These are phyloP conservation scores for Alouatta palliata DNA, from an alignment of 2,113 vertebrate genomes.

Conservation along the genomic window DNA sequence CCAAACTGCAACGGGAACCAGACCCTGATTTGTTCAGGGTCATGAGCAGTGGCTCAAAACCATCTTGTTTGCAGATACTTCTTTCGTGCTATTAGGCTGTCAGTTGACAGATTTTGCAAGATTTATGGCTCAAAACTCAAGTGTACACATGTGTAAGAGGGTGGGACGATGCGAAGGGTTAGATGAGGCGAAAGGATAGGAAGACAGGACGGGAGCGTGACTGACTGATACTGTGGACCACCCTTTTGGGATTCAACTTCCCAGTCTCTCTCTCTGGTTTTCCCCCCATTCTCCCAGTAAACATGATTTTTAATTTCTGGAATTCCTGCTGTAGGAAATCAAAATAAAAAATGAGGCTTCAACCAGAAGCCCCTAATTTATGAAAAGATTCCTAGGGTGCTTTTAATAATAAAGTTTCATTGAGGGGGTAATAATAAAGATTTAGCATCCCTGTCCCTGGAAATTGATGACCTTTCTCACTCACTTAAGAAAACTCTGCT, in stretches of 20 bases:
- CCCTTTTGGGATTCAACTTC: background rate
- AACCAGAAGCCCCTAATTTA: constrained; percentile 67
- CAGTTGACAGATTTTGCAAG: constrained; percentile 79
- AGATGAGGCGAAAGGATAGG: background rate
- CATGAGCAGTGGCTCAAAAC: constrained; percentile 83
- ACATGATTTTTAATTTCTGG: constrained; percentile 33
- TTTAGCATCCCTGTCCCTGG: constrained; percentile 30
- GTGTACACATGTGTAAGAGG: constrained; percentile 36
- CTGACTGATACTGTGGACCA: constrained; percentile 22
- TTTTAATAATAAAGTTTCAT: background rate
- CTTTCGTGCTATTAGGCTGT: constrained; percentile 86
- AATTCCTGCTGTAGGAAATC: constrained; percentile 50
- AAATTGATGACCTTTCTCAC: background rate
- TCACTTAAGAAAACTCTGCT: background rate
- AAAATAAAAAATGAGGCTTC: constrained; percentile 71
- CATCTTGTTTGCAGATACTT: constrained; percentile 86
- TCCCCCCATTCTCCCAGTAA: constrained; percentile 54
- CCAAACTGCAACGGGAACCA: constrained; percentile 77
- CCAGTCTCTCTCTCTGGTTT: background rate
- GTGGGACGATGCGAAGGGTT: background rate
- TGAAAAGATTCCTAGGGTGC: background rate
- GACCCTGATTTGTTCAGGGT: constrained; percentile 87
- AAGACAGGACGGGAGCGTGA: background rate
- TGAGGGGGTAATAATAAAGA: constrained; percentile 42
- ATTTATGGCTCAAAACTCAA: constrained; percentile 83